Evolutionary conservation across 2,797 vertebrate genomes (phyloP).

Genomic region (Nyctalus aviator): DNA sequence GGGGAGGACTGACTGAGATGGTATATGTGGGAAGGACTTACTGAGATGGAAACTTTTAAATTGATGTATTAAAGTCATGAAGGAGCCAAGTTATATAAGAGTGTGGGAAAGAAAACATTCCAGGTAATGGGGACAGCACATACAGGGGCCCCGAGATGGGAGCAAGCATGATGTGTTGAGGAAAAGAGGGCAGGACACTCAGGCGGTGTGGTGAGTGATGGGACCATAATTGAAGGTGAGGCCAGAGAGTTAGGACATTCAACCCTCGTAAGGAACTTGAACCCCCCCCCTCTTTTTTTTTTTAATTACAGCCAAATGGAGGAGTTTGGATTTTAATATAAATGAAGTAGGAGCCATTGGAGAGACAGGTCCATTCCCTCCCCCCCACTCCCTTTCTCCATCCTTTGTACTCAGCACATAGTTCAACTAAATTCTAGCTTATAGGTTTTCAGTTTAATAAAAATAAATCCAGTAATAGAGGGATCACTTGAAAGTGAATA

Average conservation of each 20-base stretch:
- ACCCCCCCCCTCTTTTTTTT: background rate
- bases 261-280: background rate
- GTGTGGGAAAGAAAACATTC: background rate
- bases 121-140: background rate
- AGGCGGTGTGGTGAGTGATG: background rate
- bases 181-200: background rate
- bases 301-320: background rate
- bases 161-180: background rate
- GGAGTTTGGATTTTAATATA: background rate
- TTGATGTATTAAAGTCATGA: background rate
- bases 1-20: background rate
- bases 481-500: slow-evolving; percentile 58
- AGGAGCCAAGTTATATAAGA: background rate
- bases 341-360: background rate
- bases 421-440: slow-evolving; percentile 47
- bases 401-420: background rate
- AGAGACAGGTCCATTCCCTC: background rate
- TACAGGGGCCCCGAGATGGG: background rate
- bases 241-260: background rate
- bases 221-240: background rate
- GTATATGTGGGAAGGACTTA: background rate
- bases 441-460: slow-evolving; percentile 51
- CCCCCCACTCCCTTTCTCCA: background rate
- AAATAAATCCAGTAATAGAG: slow-evolving; percentile 61
- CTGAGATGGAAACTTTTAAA: background rate